A percentile compares a stretch with the other conserved stretches of the same genome.
Conservation (phyloP, 2,797 vertebrate species). For the Oryzias sinensis region DNA sequence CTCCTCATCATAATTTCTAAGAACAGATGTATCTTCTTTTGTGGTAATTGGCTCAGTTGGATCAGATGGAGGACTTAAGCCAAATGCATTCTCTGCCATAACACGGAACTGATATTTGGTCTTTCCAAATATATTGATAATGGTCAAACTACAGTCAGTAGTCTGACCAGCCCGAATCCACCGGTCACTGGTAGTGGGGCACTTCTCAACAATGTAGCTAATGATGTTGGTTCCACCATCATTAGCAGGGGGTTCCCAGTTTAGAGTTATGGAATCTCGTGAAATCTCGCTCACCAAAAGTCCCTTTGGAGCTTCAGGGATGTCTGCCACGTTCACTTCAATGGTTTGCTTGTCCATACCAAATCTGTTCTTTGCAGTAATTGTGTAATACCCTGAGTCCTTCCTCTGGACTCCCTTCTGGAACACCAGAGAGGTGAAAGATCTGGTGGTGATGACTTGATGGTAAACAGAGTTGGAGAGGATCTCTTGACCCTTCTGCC, state of each 20-base stretch:
- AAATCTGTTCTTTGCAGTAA: conserved; percentile 98
- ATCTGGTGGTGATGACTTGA: conserved; percentile 97
- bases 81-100: conserved; percentile 95
- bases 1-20: conserved; percentile 96
- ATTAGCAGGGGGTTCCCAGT: conserved; percentile 89
- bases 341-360: conserved; percentile 97
- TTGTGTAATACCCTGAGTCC: conserved; percentile 94
- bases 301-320: conserved; percentile 91
- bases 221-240: conserved; percentile 93
- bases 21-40: conserved; percentile 93
- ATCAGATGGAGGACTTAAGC: conserved; percentile 87
- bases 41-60: conserved; percentile 92
- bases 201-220: conserved; percentile 94
- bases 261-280: conserved; percentile 93
- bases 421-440: conserved; percentile 97
- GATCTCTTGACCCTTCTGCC: conserved; percentile 99
- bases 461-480: conserved; percentile 91
- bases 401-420: conserved; percentile 92
- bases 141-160: conserved; percentile 86
- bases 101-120: conserved; percentile 97
- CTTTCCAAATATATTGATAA: conserved; percentile 95
- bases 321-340: conserved; percentile 94
- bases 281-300: conserved; percentile 87
- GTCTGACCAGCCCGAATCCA: conserved; percentile 96
- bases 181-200: conserved; percentile 90